Conservation (phyloP, 2,797 vertebrate species). For the Periparus ater region DNA sequence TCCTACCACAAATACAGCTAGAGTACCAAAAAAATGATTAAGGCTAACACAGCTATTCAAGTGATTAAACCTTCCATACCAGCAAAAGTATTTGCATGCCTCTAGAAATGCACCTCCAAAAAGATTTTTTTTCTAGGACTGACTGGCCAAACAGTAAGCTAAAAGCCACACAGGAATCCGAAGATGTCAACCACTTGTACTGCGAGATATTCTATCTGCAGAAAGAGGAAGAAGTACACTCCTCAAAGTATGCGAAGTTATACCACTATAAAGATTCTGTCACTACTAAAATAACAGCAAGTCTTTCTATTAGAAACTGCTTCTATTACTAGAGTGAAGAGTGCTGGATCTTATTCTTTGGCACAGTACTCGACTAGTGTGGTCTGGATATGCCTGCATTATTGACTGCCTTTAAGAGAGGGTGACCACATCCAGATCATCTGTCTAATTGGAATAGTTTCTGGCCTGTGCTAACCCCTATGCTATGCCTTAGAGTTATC, state of each 20-base stretch:
- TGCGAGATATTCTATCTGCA: not conserved
- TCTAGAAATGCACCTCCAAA: not conserved
- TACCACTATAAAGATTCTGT: not conserved
- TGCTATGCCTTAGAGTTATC: not conserved
- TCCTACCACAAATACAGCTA: not conserved
- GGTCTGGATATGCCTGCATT: not conserved
- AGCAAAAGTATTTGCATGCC: not conserved
- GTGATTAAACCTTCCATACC: not conserved
- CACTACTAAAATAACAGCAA: not conserved
- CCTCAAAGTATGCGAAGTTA: not conserved
- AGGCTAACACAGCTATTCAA: not conserved
- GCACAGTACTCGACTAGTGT: not conserved
- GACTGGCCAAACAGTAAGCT: not conserved
- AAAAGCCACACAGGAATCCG: not conserved
- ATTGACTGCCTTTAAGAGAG: not conserved
- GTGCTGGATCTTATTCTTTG: not conserved
- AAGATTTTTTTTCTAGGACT: not conserved
- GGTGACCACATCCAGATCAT: not conserved
- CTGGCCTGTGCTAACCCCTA: not conserved
- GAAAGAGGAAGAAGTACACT: not conserved
- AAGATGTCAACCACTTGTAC: not conserved
- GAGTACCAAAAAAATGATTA: not conserved
- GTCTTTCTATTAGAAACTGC: not conserved
- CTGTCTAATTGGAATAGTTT: not conserved
- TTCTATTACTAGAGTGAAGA: not conserved